Evolutionary conservation across 2,888 invertebrate species (phyloP).

Genomic region (Eucriotettix oculatus): DNA sequence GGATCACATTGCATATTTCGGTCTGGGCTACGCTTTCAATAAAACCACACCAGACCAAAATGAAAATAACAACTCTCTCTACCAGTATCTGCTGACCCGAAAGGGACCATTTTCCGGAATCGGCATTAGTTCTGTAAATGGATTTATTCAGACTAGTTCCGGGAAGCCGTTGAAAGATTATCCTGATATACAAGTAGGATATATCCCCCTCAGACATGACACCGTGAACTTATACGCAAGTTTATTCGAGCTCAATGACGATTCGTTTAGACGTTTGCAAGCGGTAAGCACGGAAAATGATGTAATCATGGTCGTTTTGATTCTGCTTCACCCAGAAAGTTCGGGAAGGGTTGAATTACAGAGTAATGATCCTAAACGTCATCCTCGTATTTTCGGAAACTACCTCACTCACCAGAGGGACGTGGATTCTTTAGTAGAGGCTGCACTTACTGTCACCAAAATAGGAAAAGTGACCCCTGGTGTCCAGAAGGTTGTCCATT

Average conservation of each 20-base stretch:
- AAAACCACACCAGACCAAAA: constrained; percentile 12
- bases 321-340: constrained; percentile 31
- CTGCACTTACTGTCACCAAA: constrained; percentile 26
- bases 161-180: too few species aligned
- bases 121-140: too few species aligned
- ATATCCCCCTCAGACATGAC: too few species aligned
- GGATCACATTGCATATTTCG: constrained; percentile 20
- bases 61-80: constrained; percentile 13
- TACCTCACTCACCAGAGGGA: constrained; percentile 42
- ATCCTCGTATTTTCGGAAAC: constrained; percentile 42
- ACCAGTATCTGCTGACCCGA: constrained; percentile 27
- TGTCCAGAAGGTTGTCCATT: too few species aligned
- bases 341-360: constrained; percentile 36
- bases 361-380: constrained; percentile 35
- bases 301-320: neutral
- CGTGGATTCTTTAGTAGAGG: constrained; percentile 30
- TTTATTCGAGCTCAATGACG: too few species aligned
- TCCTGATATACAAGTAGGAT: too few species aligned
- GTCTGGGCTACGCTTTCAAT: neutral
- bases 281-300: neutral
- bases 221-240: too few species aligned
- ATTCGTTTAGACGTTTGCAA: too few species aligned
- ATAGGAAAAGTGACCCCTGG: constrained; percentile 20
- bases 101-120: constrained; percentile 25
- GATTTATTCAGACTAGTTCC: too few species aligned